Base-by-base conservation (phyloP, 2,797 vertebrate species). In the Eurystomus glaucurus region DNA sequence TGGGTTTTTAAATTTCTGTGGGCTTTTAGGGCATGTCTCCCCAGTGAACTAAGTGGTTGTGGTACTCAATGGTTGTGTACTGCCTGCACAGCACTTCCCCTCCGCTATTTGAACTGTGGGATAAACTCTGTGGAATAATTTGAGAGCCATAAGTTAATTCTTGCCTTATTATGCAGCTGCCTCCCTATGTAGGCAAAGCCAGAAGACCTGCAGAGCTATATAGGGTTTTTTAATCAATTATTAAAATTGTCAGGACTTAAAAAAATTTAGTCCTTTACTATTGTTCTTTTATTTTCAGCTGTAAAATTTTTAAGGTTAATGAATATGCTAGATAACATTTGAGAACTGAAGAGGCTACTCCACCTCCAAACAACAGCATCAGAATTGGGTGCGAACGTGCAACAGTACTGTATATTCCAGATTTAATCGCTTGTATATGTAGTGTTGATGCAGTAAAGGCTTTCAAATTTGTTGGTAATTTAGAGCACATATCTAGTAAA, bases 381-480 rank as follows among this genome's bases (percentile, higher is more conserved):
- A 81, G 35, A 70, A 35, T 48, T 72, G 50, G 14, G 46, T 69
- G 78, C 72, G 85, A 86, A 35, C 15, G 7, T 55, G 39, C 39
- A 85, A 5, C 31, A 46, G 37, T 78, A n/a, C 19, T 82, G 14
- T 37, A 6, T 74, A 9, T 96, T 91, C 33, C 69, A 90, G 71
- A 83, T 95, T 74, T 93, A 88, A 94, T 95, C 92, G 48, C 28
- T 60, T 85, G 71, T 90, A 14, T 93, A 69, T 85, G 60, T 92
- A 66, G 65, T 64, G 66, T 87, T 94, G 88, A 85, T 93, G 52
- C 64, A 71, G 58, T 96, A 46, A 92, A 85, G 81, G 51, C 88
- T 96, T 93, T 61, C 61, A 77, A 71, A 96, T 95, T 92, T 93
- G 92, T 92, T 93, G 83, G 60, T 80, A 89, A 95, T 96, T 94